Percentiles rank a stretch among this genome's conserved stretches.
These are phyloP conservation scores for Oscarella lobularis DNA, from an alignment of 37 sponge, comb jelly and placozoan genomes.

Conservation along the genomic window DNA sequence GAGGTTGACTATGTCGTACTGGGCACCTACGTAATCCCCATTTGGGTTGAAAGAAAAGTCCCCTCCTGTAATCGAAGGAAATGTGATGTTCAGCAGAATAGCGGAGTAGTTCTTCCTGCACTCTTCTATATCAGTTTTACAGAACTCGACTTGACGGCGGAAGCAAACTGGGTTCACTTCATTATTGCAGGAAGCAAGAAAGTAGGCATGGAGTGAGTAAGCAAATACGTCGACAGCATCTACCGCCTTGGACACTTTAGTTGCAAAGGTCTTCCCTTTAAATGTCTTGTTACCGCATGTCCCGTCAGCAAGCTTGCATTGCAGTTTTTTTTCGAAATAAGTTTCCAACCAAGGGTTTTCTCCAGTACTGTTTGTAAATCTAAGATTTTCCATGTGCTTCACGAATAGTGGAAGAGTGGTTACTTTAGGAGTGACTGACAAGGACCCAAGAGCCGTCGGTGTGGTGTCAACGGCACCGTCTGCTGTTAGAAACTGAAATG, in stretches of 20 bases:
- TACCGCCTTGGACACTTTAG: constrained; percentile 41
- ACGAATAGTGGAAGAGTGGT: constrained; percentile 13
- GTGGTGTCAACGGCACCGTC: not conserved
- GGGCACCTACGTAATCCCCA: constrained; percentile 29
- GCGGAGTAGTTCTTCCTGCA: constrained; percentile 5
- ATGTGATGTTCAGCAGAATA: constrained; percentile 15
- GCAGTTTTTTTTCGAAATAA: too few species aligned
- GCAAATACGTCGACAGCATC: constrained; percentile 76
- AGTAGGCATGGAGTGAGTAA: constrained; percentile 43
- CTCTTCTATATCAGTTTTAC: not conserved
- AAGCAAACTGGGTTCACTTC: too few species aligned
- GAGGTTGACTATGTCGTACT: constrained; percentile 21
- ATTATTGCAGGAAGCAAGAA: constrained; percentile 26
- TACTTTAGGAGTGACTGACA: constrained; percentile 18
- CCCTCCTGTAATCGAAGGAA: constrained; percentile 20
- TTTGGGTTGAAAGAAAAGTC: constrained; percentile 36
- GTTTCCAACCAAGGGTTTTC: constrained; percentile 59
- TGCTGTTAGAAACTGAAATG: too few species aligned
- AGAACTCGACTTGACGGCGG: not conserved
- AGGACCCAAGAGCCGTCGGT: constrained; percentile 6
- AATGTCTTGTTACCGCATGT: too few species aligned
- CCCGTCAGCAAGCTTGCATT: too few species aligned
- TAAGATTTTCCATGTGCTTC: constrained; percentile 44
- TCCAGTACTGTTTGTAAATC: constrained; percentile 31
- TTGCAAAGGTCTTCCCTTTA: constrained; percentile 32